Base-by-base conservation (phyloP, 2,888 invertebrate species). In the Limnephilus rhombicus region DNA sequence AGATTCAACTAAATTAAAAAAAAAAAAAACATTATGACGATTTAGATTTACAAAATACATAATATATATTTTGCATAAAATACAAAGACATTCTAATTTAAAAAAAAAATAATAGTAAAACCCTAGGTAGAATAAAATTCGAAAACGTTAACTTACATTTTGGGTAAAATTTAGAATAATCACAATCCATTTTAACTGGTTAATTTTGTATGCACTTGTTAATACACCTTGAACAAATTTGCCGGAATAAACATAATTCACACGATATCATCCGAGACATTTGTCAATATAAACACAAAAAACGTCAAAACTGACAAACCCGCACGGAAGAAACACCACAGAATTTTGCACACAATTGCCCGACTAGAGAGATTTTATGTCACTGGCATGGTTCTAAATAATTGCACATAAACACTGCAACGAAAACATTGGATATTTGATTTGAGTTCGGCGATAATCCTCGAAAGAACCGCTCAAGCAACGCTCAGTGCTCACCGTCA, bases 331-430 rank as follows among this genome's bases (percentile, higher is more conserved):
- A 49, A 91, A 80, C 91, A 90, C 90, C 41, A 68, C 18, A 68
- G 68, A 88, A 89, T 83, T 89, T 80, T 45, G 89, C 90, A 86
- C 92, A 92, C 92, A 91, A 96, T 95, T 96, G 96, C 96, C 96
- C 96, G 96, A 96, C 96, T 96, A 96, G 96, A 96, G 96, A 96
- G 96, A 96, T 91, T 96, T 96, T 96, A 96, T 96, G 96, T 96
- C 96, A 96, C 96, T 96, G 95, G 95, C 95, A 95, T 95, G 92
- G 94, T 94, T 94, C 94, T 89, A 45, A 94, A 94, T 93, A 92
- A 92, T 94, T 94, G 94, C 94, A 94, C 94, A 94, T 93, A 94
- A 94, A 94, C 94, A 94, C 94, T 94, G 93, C 94, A 94, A 94
- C 94, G 94, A 94, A 94, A 94, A 68, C 68, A 68, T 68, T 94